Evolutionary conservation across 2,888 invertebrate genomes (phyloP).

Genomic region (Rotaria socialis): DNA sequence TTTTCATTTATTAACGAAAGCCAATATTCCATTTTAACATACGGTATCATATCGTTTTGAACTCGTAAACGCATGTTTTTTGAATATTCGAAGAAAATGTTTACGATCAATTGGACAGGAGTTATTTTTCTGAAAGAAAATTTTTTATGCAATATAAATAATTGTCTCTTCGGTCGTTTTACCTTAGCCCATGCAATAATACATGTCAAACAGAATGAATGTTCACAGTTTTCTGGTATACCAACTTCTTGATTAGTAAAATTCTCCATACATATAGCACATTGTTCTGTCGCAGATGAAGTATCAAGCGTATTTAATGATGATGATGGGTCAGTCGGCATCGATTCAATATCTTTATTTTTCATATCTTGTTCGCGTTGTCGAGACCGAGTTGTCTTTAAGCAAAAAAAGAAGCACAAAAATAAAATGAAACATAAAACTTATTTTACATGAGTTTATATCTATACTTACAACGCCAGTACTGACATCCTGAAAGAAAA

Average conservation of each 20-base stretch:
- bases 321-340: neutral
- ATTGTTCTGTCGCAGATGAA: neutral
- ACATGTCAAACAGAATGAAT: neutral
- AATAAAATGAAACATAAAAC: neutral
- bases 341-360: neutral
- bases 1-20: neutral
- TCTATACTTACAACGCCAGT: neutral
- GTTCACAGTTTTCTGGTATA: neutral
- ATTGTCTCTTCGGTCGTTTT: neutral
- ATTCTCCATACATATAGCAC: neutral
- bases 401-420: neutral
- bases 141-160: too few relatives aligned
- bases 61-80: neutral
- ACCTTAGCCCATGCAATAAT: neutral
- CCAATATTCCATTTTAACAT: neutral
- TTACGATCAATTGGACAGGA: slow-evolving; percentile 3
- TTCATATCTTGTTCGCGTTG: neutral
- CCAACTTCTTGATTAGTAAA: neutral
- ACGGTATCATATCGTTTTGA: neutral
- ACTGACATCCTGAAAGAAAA: neutral
- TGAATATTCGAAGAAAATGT: neutral
- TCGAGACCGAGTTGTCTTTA: slow-evolving; percentile 21
- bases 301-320: neutral
- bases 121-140: neutral
- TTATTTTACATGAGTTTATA: neutral